Evolutionary conservation across 2,888 invertebrate species (phyloP).

Genomic region (Tipula helvola): DNA sequence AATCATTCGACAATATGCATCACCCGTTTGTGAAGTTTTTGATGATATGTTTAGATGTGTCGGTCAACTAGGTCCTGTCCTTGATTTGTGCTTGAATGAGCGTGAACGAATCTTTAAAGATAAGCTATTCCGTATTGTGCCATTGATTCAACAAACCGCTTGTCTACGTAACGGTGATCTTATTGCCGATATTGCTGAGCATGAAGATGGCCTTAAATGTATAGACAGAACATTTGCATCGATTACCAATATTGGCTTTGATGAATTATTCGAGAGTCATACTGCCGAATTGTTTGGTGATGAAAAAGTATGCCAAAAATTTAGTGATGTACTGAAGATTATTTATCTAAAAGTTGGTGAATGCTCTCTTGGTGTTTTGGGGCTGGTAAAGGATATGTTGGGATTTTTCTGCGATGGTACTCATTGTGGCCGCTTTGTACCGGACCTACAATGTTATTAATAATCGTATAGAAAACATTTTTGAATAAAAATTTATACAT

Average conservation of each 20-base stretch:
- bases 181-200: not conserved
- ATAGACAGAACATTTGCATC: not conserved
- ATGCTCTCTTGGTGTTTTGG: too few relatives aligned
- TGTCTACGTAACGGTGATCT: not conserved
- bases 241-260: not conserved
- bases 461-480: too few relatives aligned
- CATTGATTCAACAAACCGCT: not conserved
- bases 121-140: not conserved
- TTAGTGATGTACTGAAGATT: not conserved
- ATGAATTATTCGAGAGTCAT: not conserved
- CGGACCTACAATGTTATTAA: too few relatives aligned
- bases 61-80: not conserved
- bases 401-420: too few relatives aligned
- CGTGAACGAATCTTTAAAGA: not conserved
- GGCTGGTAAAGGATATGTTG: too few relatives aligned
- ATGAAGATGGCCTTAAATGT: not conserved
- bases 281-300: not conserved
- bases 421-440: too few relatives aligned
- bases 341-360: too few relatives aligned
- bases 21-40: not conserved
- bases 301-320: not conserved
- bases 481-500: too few relatives aligned
- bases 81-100: not conserved
- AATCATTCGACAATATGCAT: not conserved
- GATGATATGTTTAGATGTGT: not conserved